Conservation (phyloP, 1,140 invertebrate species). For the Lucilia cuprina region DNA sequence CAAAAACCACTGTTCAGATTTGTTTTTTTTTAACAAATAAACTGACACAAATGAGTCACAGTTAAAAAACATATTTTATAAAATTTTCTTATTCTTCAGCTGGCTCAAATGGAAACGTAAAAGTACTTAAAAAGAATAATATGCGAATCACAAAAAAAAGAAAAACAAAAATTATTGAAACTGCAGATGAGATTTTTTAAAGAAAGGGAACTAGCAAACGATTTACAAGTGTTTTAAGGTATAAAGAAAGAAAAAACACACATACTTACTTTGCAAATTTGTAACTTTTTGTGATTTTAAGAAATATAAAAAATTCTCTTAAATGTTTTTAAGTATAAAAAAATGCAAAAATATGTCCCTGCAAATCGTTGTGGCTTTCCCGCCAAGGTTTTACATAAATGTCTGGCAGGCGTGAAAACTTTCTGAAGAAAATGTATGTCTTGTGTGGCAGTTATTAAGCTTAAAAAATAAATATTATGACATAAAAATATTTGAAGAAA, state of each 20-base stretch:
- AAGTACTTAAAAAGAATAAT: neutral
- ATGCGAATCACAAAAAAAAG: neutral
- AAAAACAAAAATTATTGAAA: constrained; percentile 20
- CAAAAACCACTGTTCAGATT: neutral
- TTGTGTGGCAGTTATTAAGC: no score
- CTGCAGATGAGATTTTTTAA: neutral
- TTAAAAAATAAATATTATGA: no score
- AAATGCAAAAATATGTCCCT: neutral
- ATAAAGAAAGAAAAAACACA: neutral
- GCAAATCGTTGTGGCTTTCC: no score
- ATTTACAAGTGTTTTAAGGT: constrained; percentile 23
- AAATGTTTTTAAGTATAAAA: neutral
- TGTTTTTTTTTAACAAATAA: neutral
- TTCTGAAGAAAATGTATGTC: no score
- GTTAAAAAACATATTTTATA: constrained; percentile 16
- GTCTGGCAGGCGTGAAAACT: no score
- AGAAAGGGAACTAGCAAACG: neutral
- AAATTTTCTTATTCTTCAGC: neutral
- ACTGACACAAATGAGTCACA: constrained; percentile 19
- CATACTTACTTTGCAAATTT: neutral
- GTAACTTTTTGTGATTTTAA: constrained; percentile 10
- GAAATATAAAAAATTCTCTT: neutral
- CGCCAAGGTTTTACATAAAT: no score
- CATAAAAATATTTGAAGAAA: no score
- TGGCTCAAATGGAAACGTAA: neutral